phyloP scores from a whole-genome alignment of 2,797 vertebrate genomes.

The Centroberyx gerrardi region DNA sequence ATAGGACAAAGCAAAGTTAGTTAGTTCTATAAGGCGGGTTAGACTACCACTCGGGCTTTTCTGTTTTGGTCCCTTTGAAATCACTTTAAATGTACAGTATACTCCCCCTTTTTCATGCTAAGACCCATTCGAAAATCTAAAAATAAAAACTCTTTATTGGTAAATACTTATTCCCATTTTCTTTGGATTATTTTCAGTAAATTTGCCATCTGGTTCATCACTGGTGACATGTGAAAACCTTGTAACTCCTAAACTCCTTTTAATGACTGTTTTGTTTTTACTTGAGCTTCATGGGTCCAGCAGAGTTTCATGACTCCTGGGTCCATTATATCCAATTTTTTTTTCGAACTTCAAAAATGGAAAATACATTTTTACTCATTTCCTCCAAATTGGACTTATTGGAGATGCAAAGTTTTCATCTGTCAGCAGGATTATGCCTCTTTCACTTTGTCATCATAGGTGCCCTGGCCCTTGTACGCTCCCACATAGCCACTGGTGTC shows the following conservation, averaged over 20 bases:
- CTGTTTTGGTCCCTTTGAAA: slow-evolving; percentile 28
- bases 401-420: slow-evolving; percentile 10
- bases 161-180: not conserved
- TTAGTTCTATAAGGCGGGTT: slow-evolving; percentile 15
- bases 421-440: slow-evolving; percentile 54
- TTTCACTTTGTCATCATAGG: slow-evolving; percentile 85
- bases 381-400: not conserved
- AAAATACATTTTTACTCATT: no score
- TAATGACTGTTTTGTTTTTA: no score
- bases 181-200: slow-evolving; percentile 1
- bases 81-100: slow-evolving; percentile 30
- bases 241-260: no score
- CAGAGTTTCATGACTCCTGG: no score
- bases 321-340: no score
- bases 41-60: not conserved
- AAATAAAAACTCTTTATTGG: not conserved
- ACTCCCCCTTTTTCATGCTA: slow-evolving; percentile 29
- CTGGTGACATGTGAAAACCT: no score
- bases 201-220: no score
- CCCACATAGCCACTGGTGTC: slow-evolving; percentile 85
- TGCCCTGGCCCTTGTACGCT: slow-evolving; percentile 85
- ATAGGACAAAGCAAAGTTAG: slow-evolving; percentile 32
- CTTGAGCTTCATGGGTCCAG: no score
- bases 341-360: slow-evolving; percentile 1
- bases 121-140: not conserved